Evolutionary conservation across 2,888 invertebrate genomes (phyloP).

Genomic region (Drepana falcataria): DNA sequence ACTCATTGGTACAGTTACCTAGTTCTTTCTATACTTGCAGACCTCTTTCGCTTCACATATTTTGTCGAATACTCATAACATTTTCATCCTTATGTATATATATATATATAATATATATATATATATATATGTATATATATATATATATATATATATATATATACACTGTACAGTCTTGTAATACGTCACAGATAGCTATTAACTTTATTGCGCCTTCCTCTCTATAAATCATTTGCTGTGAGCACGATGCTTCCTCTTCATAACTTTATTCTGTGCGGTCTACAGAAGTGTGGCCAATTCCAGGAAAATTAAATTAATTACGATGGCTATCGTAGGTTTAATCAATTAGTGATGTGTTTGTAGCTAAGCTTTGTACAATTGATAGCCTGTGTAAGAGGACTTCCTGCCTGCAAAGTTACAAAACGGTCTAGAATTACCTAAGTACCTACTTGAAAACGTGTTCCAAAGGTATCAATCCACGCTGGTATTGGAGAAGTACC

Average conservation of each 20-base stretch:
- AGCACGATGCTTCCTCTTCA: constrained; percentile 13
- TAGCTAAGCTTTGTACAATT: constrained; percentile 35
- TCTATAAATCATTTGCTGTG: neutral
- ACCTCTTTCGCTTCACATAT: too few relatives aligned
- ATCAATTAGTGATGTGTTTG: constrained; percentile 48
- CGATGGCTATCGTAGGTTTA: constrained; percentile 45
- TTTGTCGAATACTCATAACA: too few relatives aligned
- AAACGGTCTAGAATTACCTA: constrained; percentile 1
- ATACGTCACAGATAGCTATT: neutral
- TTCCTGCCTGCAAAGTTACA: constrained; percentile 20
- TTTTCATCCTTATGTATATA: too few relatives aligned
- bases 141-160: too few relatives aligned
- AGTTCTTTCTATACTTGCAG: too few relatives aligned
- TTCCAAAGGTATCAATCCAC: neutral
- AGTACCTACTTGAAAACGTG: neutral
- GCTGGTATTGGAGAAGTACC: too few relatives aligned
- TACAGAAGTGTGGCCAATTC: constrained; percentile 56
- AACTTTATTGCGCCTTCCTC: neutral
- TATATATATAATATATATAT: too few relatives aligned
- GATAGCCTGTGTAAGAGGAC: constrained; percentile 19
- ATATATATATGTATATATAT: too few relatives aligned
- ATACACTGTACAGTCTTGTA: too few relatives aligned
- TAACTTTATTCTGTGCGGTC: constrained; percentile 32
- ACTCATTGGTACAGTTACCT: too few relatives aligned
- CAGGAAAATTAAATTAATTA: constrained; percentile 67